phyloP scores from a whole-genome alignment of 2,797 vertebrate species.

The Rhinophrynus dorsalis region DNA sequence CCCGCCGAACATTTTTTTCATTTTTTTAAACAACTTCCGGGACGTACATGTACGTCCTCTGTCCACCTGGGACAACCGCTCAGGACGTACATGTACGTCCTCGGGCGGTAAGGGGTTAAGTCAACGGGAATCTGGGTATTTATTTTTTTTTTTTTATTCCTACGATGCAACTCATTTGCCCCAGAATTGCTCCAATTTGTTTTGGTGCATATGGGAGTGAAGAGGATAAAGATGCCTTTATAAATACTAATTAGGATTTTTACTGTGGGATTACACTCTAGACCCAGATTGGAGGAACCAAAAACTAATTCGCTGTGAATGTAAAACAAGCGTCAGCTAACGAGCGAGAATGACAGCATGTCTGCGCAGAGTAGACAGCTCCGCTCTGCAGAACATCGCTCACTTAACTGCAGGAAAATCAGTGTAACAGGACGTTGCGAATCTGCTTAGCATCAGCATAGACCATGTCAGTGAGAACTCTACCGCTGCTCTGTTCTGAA shows the following conservation, averaged over 20 bases:
- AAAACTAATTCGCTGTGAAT: neutral
- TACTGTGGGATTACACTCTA: conserved; percentile 10
- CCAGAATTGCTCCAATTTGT: no score
- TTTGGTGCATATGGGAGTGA: no score
- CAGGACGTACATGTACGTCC: no score
- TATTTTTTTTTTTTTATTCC: no score
- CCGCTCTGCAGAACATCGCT: conserved; percentile 44
- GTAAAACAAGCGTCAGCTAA: conserved; percentile 47
- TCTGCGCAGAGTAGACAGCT: conserved; percentile 15
- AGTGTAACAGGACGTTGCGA: conserved; percentile 50
- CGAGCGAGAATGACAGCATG: conserved; percentile 55
- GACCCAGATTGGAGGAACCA: neutral
- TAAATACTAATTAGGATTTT: neutral
- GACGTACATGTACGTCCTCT: no score
- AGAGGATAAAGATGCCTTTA: neutral
- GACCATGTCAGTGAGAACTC: conserved; percentile 53
- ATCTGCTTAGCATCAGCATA: conserved; percentile 63
- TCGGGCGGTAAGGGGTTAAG: no score
- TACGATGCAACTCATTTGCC: no score
- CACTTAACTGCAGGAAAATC: conserved; percentile 47
- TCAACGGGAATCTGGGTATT: no score
- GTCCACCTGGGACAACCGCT: no score
- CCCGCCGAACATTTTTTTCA: no score
- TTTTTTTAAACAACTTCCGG: no score
- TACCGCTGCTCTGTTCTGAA: conserved; percentile 49